Evolutionary conservation across 2,113 vertebrate species (phyloP), one percentile per base, ranked within the genome.

Genomic region (Prietella phreatophila): DNA sequence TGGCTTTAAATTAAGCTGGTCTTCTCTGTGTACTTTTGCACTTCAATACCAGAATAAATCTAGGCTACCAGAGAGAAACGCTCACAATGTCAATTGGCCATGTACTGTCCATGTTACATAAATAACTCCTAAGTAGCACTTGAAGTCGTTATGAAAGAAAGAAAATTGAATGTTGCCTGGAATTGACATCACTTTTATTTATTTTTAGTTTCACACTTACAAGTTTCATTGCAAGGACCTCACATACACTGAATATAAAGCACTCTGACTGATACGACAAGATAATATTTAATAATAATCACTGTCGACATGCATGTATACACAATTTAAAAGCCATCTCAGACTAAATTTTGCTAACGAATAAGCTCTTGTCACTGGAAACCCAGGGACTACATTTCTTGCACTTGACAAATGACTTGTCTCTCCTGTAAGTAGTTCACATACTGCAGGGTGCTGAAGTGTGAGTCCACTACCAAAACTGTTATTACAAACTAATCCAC

Each of bases 121-220:
- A 86, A 86, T 86, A 86, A 86, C 78, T 67, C 50, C 9, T 63
- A 69, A 86, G 85, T 58, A 39, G 47, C 47, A 81, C 61, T 86
- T 56, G 78, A 81, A 78, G 50, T 61, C 30, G 47, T 67, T 80
- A 80, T 80, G 20, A 69, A 81, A 86, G 78, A 39, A 15, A 61
- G 27, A 56, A 58, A 55, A 82, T 17, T 82, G 25, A 86, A 82
- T 36, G 53, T 50, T 80, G 61, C 47, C 50, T 33, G 53, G n/a
- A 73, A 25, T 55, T 73, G 50, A 85, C 22, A 13, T 69, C 82
- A 55, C 27, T 30, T 56, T 50, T 50, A 53, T 69, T 27, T 84
- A 14, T 84, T 19, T 27, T 10, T 58, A 0, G 17, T 30, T 30
- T 10, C n/a, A 63, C 50, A 30, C 5, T 47, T 47, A 6, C 13